Conservation (phyloP, 92 coral and sea anemone species). For the Blastomussa wellsi region DNA sequence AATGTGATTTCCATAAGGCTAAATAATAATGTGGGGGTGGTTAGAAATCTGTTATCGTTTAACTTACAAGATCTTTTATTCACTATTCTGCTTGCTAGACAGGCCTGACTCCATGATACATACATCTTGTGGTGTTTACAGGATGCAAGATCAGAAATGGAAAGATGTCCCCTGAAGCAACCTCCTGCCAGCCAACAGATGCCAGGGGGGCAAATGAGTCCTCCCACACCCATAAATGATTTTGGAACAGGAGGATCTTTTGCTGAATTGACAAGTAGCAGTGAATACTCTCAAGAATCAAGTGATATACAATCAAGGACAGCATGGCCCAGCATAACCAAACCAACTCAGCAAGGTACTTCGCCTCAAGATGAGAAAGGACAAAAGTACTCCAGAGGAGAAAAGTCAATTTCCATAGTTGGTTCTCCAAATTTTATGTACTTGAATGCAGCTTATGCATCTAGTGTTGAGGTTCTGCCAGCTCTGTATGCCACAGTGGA, state of each 20-base stretch:
- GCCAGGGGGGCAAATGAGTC: constrained; percentile 21
- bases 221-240: constrained; percentile 24
- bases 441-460: constrained; percentile 74
- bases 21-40: background rate
- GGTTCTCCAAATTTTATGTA: constrained; percentile 81
- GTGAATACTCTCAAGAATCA: constrained; percentile 32
- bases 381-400: constrained; percentile 22
- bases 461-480: constrained; percentile 85
- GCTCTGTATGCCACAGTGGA: constrained; percentile 78
- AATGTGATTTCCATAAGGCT: background rate
- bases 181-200: constrained; percentile 35
- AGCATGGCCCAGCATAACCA: background rate
- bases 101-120: constrained; percentile 49
- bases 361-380: background rate
- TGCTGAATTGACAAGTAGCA: constrained; percentile 51
- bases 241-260: constrained; percentile 5
- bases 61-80: constrained; percentile 40
- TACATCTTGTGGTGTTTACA: constrained; percentile 54
- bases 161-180: background rate
- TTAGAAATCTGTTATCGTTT: background rate
- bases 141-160: constrained; percentile 15
- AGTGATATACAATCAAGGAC: constrained; percentile 7
- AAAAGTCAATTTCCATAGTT: constrained; percentile 29
- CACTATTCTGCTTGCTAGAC: constrained; percentile 47
- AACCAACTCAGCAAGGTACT: constrained; percentile 13